These are phyloP conservation scores for Leuciscus idus DNA, from an alignment of 2,113 vertebrate species.

Conservation along the genomic window DNA sequence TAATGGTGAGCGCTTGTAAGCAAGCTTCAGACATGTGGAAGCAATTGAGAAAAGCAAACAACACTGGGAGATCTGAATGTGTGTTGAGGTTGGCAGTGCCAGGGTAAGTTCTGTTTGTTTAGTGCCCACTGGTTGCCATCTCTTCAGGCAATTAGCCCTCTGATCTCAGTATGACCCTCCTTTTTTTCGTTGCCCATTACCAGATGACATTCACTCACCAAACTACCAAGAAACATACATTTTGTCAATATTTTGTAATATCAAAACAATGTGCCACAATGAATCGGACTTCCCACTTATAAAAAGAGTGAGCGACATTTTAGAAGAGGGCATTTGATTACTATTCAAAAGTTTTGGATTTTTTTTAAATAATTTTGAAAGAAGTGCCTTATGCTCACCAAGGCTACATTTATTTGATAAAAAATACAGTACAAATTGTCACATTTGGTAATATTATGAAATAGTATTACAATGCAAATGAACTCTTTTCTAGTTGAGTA, in stretches of 20 bases:
- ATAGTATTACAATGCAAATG: too few species aligned
- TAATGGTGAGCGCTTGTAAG: not conserved
- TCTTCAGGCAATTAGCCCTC: slow-evolving; percentile 20
- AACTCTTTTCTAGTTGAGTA: too few species aligned
- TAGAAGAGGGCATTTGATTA: too few species aligned
- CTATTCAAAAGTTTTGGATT: too few species aligned
- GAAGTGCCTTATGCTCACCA: too few species aligned
- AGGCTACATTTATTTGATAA: too few species aligned
- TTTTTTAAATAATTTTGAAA: too few species aligned
- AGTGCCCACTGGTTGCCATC: slow-evolving; percentile 21
- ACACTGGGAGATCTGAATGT: not conserved
- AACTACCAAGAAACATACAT: not conserved
- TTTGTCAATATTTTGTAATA: not conserved
- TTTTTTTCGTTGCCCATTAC: not conserved
- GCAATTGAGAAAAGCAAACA: slow-evolving; percentile 4
- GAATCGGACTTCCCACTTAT: not conserved
- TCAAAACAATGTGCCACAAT: not conserved
- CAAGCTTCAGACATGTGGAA: slow-evolving; percentile 10
- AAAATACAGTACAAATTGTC: too few species aligned
- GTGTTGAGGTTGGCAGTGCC: slow-evolving; percentile 33
- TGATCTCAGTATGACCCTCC: slow-evolving; percentile 13
- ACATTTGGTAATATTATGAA: too few species aligned
- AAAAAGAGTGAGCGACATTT: too few species aligned
- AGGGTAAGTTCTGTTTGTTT: slow-evolving; percentile 41
- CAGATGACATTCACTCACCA: not conserved